Conservation (phyloP, 2,888 invertebrate genomes). For the Drosophila basisetae region DNA sequence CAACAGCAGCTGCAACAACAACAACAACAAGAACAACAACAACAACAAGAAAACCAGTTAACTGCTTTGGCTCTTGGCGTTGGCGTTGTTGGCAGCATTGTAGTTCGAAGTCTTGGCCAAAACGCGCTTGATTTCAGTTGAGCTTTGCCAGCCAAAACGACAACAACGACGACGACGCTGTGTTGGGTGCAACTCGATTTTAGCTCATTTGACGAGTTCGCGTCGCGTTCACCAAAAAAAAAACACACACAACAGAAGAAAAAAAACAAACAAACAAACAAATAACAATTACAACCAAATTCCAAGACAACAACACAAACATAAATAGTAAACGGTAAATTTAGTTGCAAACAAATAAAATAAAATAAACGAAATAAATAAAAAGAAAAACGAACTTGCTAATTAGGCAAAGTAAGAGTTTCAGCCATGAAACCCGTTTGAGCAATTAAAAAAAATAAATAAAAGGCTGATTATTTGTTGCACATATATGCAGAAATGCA, state of each 20-base stretch:
- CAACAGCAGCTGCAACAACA: conserved; percentile 4
- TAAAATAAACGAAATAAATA: conserved; percentile 14
- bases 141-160: conserved; percentile 82
- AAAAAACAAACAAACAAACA: conserved; percentile 26
- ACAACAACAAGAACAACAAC: conserved; percentile 4
- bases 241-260: conserved; percentile 23
- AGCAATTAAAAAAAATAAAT: conserved; percentile 35
- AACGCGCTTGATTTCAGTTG: conserved; percentile 71
- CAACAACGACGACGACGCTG: conserved; percentile 73
- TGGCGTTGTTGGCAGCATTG: conserved; percentile 26
- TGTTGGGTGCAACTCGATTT: conserved; percentile 68
- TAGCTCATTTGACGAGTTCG: conserved; percentile 64
- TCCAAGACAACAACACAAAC: conserved; percentile 35
- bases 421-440: conserved; percentile 30
- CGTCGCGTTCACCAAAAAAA: conserved; percentile 52
- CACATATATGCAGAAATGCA: conserved; percentile 10
- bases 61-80: conserved; percentile 46
- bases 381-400: conserved; percentile 39
- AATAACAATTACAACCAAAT: conserved; percentile 19
- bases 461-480: conserved; percentile 22
- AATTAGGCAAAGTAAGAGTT: conserved; percentile 53
- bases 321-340: conserved; percentile 51
- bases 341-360: conserved; percentile 27
- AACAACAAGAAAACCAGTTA: conserved; percentile 63
- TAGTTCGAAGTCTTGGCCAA: conserved; percentile 37